Percentiles rank a stretch among this genome's conserved stretches.
These are phyloP conservation scores for Carollia perspicillata DNA, from an alignment of 2,113 vertebrate genomes.

Conservation along the genomic window DNA sequence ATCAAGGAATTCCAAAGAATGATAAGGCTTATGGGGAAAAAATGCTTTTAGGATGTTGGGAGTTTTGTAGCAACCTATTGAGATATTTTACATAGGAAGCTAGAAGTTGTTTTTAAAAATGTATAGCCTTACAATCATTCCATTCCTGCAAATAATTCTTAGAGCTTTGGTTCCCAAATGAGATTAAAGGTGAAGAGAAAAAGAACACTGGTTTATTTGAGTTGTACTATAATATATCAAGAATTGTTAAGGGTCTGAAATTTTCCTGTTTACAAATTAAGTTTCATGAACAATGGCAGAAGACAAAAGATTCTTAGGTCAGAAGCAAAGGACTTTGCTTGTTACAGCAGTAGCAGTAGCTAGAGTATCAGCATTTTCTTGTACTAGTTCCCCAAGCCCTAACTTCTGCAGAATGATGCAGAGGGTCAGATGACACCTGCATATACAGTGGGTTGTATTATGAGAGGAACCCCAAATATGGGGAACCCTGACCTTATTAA, in stretches of 20 bases:
- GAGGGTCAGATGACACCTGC: too few species aligned
- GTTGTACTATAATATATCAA: not conserved
- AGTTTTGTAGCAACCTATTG: not conserved
- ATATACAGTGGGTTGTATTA: not conserved
- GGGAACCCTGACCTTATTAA: not conserved
- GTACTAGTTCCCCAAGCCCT: not conserved
- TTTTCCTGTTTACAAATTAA: not conserved
- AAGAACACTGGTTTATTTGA: not conserved
- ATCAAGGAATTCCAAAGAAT: not conserved
- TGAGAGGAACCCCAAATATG: not conserved
- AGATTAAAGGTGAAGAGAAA: slow-evolving; percentile 15
- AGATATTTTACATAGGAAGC: not conserved
- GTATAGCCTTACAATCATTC: not conserved
- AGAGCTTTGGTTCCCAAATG: not conserved
- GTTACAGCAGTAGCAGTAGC: not conserved
- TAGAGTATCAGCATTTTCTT: not conserved
- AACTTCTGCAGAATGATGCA: not conserved
- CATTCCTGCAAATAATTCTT: not conserved
- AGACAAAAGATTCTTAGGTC: not conserved
- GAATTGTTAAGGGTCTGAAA: not conserved
- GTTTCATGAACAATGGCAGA: not conserved
- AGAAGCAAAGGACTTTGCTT: not conserved
- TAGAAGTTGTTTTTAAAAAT: not conserved
- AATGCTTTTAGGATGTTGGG: not conserved
- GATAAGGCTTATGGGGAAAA: not conserved